A percentile compares a stretch with the other conserved stretches of the same genome.
These are phyloP conservation scores for Magallana ariakensis DNA, from an alignment of 1,140 invertebrate species.

Conservation along the genomic window DNA sequence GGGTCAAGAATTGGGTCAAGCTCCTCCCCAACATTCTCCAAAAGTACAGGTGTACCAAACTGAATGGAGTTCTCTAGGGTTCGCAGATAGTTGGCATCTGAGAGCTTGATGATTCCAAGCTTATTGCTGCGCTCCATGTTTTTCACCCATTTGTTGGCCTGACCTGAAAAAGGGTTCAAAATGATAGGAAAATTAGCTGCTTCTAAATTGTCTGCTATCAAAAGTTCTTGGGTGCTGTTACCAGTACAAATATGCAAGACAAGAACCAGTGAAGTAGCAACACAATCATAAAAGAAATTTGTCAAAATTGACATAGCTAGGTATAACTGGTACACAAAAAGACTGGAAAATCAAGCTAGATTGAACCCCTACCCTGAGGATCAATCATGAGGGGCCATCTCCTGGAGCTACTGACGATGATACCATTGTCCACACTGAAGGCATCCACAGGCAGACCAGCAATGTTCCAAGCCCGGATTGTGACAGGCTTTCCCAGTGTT, in stretches of 20 bases:
- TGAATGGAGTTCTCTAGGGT: constrained; percentile 79
- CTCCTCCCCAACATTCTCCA: constrained; percentile 80
- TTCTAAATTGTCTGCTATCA: background rate
- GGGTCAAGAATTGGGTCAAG: constrained; percentile 79
- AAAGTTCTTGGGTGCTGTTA: background rate
- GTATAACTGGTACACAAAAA: too few species aligned
- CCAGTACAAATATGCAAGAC: background rate
- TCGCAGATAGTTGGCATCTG: constrained; percentile 78
- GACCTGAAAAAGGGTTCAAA: constrained; percentile 67
- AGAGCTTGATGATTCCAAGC: constrained; percentile 77
- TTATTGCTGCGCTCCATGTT: constrained; percentile 87
- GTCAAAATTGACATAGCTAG: too few species aligned
- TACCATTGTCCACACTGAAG: constrained; percentile 81
- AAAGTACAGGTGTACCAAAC: constrained; percentile 79
- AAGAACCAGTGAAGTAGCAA: background rate
- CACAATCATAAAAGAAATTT: background rate
- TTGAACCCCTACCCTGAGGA: constrained; percentile 76
- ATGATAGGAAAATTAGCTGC: background rate
- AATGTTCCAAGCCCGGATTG: constrained; percentile 80
- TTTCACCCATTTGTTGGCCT: constrained; percentile 90
- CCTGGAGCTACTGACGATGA: constrained; percentile 79
- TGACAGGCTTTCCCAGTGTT: constrained; percentile 79
- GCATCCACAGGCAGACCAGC: constrained; percentile 79
- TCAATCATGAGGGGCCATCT: constrained; percentile 81
- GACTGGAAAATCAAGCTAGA: too few species aligned